Conservation (phyloP, 2,888 invertebrate species). For the Synergus japonicus region DNA sequence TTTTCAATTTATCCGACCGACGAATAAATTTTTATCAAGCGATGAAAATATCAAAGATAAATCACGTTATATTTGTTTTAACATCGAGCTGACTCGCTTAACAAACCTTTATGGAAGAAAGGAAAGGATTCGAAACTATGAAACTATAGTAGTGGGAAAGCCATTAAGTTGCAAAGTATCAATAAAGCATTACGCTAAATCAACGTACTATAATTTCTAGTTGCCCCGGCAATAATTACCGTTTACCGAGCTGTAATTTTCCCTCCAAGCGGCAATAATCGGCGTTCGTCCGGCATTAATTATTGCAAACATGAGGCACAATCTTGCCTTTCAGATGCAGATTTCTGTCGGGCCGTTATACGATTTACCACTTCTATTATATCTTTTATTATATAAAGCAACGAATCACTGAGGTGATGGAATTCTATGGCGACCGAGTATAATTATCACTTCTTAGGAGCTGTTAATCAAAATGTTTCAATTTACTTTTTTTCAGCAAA, state of each 20-base stretch:
- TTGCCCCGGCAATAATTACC: constrained; percentile 30
- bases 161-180: constrained; percentile 35
- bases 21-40: constrained; percentile 46
- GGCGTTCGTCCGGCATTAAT: constrained; percentile 21
- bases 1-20: constrained; percentile 47
- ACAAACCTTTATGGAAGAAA: constrained; percentile 27
- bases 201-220: constrained; percentile 32
- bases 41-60: constrained; percentile 1
- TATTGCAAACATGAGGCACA: constrained; percentile 29
- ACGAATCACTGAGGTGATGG: background rate
- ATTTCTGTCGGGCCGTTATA: constrained; percentile 25
- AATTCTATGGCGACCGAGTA: background rate
- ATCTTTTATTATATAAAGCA: background rate
- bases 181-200: constrained; percentile 37
- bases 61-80: constrained; percentile 18
- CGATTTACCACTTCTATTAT: constrained; percentile 10
- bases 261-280: constrained; percentile 35
- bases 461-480: background rate
- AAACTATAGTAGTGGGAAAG: background rate
- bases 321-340: constrained; percentile 31
- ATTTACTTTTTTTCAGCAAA: no score
- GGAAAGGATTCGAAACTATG: constrained; percentile 17
- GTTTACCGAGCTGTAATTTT: constrained; percentile 35
- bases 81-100: background rate
- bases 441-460: background rate